These are phyloP conservation scores for Xanthia togata DNA, from an alignment of 2,888 invertebrate species.

Conservation along the genomic window DNA sequence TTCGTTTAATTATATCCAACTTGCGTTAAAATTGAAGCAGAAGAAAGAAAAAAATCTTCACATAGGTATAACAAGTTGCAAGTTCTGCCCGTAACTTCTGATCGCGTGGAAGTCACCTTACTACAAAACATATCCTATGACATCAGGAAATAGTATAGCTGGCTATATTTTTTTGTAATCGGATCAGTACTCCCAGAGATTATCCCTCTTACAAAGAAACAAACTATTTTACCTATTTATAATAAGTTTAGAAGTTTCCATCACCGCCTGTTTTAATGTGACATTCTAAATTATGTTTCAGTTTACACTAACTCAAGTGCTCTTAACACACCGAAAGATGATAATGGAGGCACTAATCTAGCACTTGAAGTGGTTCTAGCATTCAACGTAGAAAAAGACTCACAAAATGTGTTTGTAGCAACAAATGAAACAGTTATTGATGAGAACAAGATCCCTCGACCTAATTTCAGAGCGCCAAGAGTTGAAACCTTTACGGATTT, in stretches of 20 bases:
- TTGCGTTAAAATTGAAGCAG: not conserved
- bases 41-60: not conserved
- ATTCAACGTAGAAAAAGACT: not conserved
- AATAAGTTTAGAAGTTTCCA: not conserved
- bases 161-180: not conserved
- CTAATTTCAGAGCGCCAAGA: not conserved
- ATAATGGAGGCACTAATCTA: not conserved
- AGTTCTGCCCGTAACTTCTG: not conserved
- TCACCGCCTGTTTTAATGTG: not conserved
- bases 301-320: conserved; percentile 11
- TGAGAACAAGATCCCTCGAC: not conserved
- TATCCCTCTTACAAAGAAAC: not conserved
- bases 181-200: not conserved
- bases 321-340: not conserved
- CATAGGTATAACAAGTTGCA: not conserved
- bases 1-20: not conserved
- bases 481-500: conserved; percentile 74
- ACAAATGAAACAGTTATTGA: not conserved
- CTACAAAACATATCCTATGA: no score
- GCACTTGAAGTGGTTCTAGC: not conserved
- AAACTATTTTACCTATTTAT: no score
- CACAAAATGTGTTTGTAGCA: not conserved
- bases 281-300: not conserved
- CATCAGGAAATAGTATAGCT: not conserved
- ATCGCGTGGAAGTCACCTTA: not conserved